phyloP scores from a whole-genome alignment of 2,113 vertebrate genomes.

The Orycteropus afer region DNA sequence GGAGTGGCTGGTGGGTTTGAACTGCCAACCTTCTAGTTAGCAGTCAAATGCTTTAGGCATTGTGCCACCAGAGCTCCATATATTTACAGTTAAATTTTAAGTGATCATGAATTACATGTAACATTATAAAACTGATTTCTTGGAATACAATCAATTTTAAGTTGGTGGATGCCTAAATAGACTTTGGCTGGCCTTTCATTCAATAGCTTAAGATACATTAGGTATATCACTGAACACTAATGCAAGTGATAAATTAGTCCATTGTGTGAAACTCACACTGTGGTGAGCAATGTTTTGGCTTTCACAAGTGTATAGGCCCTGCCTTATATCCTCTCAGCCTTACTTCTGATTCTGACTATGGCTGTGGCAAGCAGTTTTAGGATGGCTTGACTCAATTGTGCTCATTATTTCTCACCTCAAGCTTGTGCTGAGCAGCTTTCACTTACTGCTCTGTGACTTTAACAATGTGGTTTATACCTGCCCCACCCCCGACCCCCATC shows the following conservation, averaged over 20 bases:
- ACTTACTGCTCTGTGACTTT: neutral
- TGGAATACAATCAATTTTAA: neutral
- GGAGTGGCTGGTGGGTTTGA: too few relatives aligned
- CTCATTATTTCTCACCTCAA: neutral
- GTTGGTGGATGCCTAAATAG: too few relatives aligned
- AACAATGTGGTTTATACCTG: neutral
- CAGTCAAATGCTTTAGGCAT: too few relatives aligned
- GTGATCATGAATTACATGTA: neutral
- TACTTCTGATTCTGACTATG: neutral
- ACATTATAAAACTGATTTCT: neutral
- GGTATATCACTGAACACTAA: neutral
- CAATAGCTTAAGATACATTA: neutral
- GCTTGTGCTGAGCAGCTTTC: neutral
- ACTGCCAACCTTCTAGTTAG: too few relatives aligned
- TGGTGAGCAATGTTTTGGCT: neutral
- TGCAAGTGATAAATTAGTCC: neutral
- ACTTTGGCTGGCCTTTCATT: neutral
- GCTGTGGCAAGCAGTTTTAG: neutral
- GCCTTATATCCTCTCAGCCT: neutral
- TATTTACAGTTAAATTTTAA: neutral
- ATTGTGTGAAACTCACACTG: neutral
- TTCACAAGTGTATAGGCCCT: neutral
- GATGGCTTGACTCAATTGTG: neutral
- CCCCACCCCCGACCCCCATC: neutral
- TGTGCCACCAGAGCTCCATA: too few relatives aligned